phyloP scores from a whole-genome alignment of 2,888 invertebrate genomes.

The Myopa tessellatipennis region DNA sequence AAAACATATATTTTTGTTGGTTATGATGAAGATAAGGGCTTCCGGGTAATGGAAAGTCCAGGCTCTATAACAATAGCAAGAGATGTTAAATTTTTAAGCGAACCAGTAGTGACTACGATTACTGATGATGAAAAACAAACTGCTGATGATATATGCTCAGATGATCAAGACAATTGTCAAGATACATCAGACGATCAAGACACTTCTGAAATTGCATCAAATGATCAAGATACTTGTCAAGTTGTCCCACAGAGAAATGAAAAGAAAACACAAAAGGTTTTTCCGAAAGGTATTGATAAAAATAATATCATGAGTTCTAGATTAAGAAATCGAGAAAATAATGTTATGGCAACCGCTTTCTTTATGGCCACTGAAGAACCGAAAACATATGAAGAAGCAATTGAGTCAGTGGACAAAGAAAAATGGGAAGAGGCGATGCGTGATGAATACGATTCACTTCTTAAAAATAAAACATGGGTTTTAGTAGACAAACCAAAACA shows the following conservation, averaged over 20 bases:
- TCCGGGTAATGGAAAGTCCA: slow-evolving; percentile 10
- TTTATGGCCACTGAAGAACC: background rate
- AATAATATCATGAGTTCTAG: slow-evolving; percentile 11
- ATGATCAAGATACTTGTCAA: background rate
- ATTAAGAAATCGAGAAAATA: slow-evolving; percentile 12
- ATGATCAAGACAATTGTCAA: too few relatives aligned
- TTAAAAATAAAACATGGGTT: slow-evolving; percentile 20
- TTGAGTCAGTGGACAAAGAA: background rate
- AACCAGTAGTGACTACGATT: background rate
- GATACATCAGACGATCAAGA: too few relatives aligned
- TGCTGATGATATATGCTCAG: background rate
- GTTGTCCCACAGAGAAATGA: background rate
- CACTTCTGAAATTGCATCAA: background rate
- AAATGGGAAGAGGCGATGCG: slow-evolving; percentile 26
- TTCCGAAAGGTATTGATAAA: background rate
- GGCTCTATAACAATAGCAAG: slow-evolving; percentile 6
- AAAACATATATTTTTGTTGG: slow-evolving; percentile 18
- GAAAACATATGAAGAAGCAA: slow-evolving; percentile 10
- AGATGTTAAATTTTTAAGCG: slow-evolving; percentile 10
- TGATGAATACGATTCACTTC: slow-evolving; percentile 16
- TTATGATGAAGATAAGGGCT: background rate
- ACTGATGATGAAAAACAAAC: background rate
- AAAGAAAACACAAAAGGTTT: background rate
- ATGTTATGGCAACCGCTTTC: background rate
- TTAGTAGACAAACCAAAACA: background rate